Conservation (phyloP, 2,797 vertebrate genomes). For the Spheniscus humboldti region DNA sequence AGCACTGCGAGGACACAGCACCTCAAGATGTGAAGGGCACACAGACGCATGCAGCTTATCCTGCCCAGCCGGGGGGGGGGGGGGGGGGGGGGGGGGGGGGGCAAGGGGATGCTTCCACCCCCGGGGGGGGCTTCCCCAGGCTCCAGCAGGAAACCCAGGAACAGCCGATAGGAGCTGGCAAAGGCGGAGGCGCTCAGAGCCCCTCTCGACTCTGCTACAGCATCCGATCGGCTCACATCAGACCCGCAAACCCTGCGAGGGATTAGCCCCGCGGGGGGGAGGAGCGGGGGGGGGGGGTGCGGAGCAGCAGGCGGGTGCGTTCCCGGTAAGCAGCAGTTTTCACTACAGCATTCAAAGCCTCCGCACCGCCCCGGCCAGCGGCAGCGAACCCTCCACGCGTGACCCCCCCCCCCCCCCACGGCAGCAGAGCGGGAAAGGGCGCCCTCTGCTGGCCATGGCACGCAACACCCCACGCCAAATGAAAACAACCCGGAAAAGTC, state of each 20-base stretch:
- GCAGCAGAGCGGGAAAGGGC: background rate
- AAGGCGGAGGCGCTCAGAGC: background rate
- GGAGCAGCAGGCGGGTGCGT: no score
- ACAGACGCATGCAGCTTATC: fast-evolving
- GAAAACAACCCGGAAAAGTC: no score
- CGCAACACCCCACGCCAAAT: background rate
- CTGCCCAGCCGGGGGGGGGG: fast-evolving
- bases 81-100: no score
- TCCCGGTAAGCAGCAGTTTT: background rate
- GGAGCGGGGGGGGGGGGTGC: background rate
- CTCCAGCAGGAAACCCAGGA: background rate
- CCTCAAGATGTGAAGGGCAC: background rate
- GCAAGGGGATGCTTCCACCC: no score
- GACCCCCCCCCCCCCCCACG: background rate
- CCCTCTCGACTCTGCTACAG: background rate
- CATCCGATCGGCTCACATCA: background rate
- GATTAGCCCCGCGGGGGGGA: background rate
- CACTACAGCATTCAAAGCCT: background rate
- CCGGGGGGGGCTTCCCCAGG: background rate
- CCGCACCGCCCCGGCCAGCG: background rate
- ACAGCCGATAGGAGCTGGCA: background rate
- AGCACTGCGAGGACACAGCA: no score
- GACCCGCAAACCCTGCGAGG: background rate
- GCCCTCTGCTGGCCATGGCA: background rate
- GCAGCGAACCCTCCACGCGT: background rate